These are phyloP conservation scores for Bombus cullumanus DNA, from an alignment of 1,140 invertebrate species.

Conservation along the genomic window DNA sequence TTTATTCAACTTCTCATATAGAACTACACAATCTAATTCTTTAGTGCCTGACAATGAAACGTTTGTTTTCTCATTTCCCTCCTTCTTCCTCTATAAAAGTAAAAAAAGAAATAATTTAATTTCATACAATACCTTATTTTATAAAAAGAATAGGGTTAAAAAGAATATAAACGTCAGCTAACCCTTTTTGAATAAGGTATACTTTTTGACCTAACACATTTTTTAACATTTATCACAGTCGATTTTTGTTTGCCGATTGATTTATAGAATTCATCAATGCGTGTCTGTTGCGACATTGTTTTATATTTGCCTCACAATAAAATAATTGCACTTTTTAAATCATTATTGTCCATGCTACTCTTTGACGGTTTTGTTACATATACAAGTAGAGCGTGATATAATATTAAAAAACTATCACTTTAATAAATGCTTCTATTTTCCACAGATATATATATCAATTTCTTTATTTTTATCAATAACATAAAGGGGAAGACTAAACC, in stretches of 20 bases:
- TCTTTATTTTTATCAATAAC: not conserved
- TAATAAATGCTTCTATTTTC: not conserved
- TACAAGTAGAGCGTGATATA: not conserved
- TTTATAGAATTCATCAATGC: conserved; percentile 52
- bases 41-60: not conserved
- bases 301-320: not conserved
- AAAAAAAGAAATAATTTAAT: not conserved
- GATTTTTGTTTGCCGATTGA: not conserved
- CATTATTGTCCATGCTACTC: not conserved
- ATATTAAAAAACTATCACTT: not conserved
- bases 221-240: not conserved
- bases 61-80: too few species aligned
- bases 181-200: not conserved
- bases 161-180: conserved; percentile 14
- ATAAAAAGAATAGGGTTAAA: not conserved
- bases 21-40: not conserved
- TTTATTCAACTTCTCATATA: not conserved
- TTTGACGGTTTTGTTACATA: too few species aligned
- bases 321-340: not conserved
- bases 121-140: not conserved
- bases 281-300: conserved; percentile 30
- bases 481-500: not conserved
- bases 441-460: not conserved
- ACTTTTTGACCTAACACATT: not conserved
- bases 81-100: not conserved